Evolutionary conservation across 2,113 vertebrate genomes (phyloP).

Genomic region (Plecotus auritus): DNA sequence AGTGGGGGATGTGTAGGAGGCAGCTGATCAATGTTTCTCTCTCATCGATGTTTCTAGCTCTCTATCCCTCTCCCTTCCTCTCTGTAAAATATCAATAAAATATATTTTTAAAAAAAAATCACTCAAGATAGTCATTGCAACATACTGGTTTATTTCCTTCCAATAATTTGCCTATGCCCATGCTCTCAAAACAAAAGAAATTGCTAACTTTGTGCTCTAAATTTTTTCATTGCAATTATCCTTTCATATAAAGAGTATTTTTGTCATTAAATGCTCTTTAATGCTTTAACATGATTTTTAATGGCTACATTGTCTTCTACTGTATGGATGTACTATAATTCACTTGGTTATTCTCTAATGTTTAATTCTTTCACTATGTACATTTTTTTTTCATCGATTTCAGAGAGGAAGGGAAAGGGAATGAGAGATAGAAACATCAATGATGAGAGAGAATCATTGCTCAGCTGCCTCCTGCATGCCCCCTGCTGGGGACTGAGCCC

Average conservation of each 20-base stretch:
- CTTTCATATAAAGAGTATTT: neutral
- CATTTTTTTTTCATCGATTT: neutral
- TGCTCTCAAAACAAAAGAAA: neutral
- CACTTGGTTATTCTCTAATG: neutral
- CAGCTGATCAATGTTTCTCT: too few relatives aligned
- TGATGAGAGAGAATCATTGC: too few relatives aligned
- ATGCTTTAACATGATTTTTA: conserved; percentile 25
- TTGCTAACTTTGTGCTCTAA: neutral
- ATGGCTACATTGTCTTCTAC: neutral
- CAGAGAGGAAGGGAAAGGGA: too few relatives aligned
- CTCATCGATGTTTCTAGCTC: too few relatives aligned
- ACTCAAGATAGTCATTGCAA: conserved; percentile 13
- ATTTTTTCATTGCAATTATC: neutral
- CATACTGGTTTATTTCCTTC: neutral
- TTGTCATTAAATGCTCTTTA: conserved; percentile 12
- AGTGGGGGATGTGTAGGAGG: too few relatives aligned
- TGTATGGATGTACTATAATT: neutral
- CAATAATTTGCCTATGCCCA: neutral
- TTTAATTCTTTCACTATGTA: neutral
- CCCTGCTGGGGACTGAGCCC: too few relatives aligned
- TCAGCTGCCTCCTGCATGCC: too few relatives aligned
- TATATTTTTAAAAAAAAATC: conserved; percentile 40
- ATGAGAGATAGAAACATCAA: too few relatives aligned
- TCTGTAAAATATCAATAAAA: too few relatives aligned
- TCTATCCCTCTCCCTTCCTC: too few relatives aligned